Evolutionary conservation across 2,888 invertebrate species (phyloP).

Genomic region (Ceriagrion tenellum): DNA sequence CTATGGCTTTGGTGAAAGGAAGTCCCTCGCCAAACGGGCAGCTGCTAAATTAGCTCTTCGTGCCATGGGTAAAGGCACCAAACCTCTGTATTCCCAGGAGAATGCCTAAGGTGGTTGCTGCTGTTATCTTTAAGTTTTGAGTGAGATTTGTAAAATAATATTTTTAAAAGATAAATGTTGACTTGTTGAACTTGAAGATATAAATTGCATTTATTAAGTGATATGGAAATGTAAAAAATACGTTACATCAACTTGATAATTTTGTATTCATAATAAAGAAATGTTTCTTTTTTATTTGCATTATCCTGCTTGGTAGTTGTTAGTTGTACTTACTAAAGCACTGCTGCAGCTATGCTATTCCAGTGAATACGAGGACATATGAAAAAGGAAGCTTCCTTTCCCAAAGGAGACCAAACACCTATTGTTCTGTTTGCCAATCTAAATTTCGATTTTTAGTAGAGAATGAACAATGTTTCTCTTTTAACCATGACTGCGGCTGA

Average conservation of each 20-base stretch:
- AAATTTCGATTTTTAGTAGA: too few relatives aligned
- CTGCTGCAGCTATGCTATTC: too few relatives aligned
- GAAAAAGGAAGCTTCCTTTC: too few relatives aligned
- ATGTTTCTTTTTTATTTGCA: neutral
- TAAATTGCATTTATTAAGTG: neutral
- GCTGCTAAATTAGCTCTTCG: slow-evolving; percentile 88
- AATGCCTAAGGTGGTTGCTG: neutral
- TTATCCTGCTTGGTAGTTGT: too few relatives aligned
- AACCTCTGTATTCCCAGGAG: neutral
- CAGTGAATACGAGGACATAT: too few relatives aligned
- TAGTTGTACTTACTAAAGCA: too few relatives aligned
- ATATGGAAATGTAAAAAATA: neutral
- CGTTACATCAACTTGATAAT: neutral
- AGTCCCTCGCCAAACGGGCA: slow-evolving; percentile 86
- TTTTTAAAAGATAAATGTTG: neutral
- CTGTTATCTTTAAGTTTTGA: neutral
- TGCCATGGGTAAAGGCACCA: neutral
- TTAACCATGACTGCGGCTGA: too few relatives aligned
- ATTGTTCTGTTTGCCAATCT: too few relatives aligned
- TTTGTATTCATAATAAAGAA: neutral
- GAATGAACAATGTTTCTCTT: too few relatives aligned
- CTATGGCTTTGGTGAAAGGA: slow-evolving; percentile 86
- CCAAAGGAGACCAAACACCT: too few relatives aligned
- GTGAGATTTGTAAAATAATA: neutral
- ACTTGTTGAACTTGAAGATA: neutral